Conservation (phyloP, 2,797 vertebrate species). For the Poeciliopsis paucimaculata region DNA sequence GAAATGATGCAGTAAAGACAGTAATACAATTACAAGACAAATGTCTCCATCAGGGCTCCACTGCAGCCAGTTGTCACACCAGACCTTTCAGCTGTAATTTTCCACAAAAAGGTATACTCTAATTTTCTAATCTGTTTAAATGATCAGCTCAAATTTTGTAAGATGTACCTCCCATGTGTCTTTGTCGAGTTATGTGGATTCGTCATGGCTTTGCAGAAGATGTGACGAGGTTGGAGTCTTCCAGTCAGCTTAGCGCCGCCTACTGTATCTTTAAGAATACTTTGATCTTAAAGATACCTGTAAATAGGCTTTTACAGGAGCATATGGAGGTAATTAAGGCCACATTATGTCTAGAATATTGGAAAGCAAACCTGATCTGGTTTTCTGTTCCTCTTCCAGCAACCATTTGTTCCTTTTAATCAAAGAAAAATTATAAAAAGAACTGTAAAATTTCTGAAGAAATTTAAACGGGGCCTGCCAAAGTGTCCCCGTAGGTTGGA, state of each 20-base stretch:
- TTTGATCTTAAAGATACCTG: no score
- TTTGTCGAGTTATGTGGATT: conserved; percentile 15
- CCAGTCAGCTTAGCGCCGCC: conserved; percentile 23
- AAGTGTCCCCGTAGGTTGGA: no score
- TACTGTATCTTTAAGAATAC: conserved; percentile 32
- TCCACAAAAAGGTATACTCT: not conserved
- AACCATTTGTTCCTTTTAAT: not conserved
- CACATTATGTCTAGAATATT: no score
- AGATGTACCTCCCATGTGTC: conserved; percentile 4
- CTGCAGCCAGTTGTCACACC: conserved; percentile 3
- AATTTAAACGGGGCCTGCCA: no score
- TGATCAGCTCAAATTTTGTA: conserved; percentile 11
- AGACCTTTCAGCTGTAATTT: not conserved
- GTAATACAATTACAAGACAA: conserved; percentile 15
- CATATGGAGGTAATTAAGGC: no score
- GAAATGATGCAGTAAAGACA: conserved; percentile 28
- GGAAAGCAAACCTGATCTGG: no score
- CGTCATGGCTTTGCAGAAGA: conserved; percentile 29
- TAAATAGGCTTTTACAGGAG: no score
- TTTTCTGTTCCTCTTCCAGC: not conserved
- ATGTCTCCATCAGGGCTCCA: conserved; percentile 10
- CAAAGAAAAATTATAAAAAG: no score
- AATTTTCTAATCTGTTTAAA: conserved; percentile 26
- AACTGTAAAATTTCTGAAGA: no score
- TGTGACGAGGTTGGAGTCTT: conserved; percentile 16